Percentiles rank a stretch among this genome's conserved stretches.
Evolutionary conservation across 1,140 invertebrate species (phyloP).

Genomic region (Charaxes varanes): DNA sequence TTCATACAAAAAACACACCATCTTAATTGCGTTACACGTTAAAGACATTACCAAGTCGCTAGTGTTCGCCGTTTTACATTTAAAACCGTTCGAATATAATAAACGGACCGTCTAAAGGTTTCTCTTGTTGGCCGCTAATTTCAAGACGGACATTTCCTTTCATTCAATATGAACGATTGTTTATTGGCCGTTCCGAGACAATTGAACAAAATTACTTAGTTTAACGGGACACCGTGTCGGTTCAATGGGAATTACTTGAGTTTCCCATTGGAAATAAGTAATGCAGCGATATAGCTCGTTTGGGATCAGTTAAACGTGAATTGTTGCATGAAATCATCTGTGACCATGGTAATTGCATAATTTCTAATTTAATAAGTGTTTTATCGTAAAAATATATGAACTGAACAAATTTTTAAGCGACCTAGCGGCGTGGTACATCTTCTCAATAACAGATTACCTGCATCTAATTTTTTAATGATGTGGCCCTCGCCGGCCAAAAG

Average conservation of each 20-base stretch:
- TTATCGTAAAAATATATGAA: no score
- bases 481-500: no score
- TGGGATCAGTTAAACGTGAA: no score
- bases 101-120: constrained; percentile 59
- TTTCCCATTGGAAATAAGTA: no score
- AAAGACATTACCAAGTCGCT: constrained; percentile 48
- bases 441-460: no score
- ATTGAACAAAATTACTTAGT: constrained; percentile 62
- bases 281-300: no score
- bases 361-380: no score
- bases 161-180: constrained; percentile 72
- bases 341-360: no score
- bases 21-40: constrained; percentile 33
- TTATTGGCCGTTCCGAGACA: constrained; percentile 59
- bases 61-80: constrained; percentile 40
- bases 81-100: constrained; percentile 63
- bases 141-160: constrained; percentile 68
- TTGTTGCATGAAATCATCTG: no score
- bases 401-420: no score
- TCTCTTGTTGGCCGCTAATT: constrained; percentile 68
- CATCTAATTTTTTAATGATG: no score
- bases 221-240: constrained; percentile 50
- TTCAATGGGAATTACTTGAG: constrained; percentile 22
- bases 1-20: constrained; percentile 8
- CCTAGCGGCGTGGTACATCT: no score